phyloP scores from a whole-genome alignment of 2,888 invertebrate genomes.

The Tachina fera region DNA sequence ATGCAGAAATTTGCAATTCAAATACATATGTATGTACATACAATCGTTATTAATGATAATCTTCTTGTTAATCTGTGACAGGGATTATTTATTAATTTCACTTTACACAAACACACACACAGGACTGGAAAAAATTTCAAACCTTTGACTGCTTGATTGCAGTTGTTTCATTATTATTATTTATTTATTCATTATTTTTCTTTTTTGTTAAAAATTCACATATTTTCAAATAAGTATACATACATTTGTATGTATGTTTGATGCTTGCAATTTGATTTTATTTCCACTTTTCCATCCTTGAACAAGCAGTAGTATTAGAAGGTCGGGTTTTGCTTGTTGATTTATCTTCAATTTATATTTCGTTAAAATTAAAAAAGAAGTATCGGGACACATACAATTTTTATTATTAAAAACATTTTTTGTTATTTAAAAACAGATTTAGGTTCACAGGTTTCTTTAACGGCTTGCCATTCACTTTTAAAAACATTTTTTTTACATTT shows the following conservation, averaged over 20 bases:
- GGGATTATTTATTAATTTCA: constrained; percentile 30
- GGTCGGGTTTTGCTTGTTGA: constrained; percentile 7
- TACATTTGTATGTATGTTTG: not conserved
- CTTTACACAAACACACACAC: not conserved
- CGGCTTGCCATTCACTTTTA: not conserved
- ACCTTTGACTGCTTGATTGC: not conserved
- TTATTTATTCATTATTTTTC: not conserved
- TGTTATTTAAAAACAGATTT: not conserved
- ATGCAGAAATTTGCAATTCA: not conserved
- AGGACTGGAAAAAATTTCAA: not conserved
- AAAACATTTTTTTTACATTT: not conserved
- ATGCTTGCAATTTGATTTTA: constrained; percentile 30
- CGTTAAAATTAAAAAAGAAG: too few species aligned
- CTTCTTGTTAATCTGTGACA: constrained; percentile 39
- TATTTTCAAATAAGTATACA: not conserved
- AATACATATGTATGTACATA: not conserved
- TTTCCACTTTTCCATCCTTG: constrained; percentile 12
- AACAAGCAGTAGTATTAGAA: not conserved
- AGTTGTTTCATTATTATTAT: not conserved
- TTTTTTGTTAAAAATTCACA: constrained; percentile 6
- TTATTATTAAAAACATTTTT: not conserved
- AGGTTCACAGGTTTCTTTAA: not conserved
- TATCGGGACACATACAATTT: not conserved
- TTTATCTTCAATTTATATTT: not conserved
- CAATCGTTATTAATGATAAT: constrained; percentile 45